Evolutionary conservation across 2,113 vertebrate genomes (phyloP).

Genomic region (Ornithorhynchus anatinus): DNA sequence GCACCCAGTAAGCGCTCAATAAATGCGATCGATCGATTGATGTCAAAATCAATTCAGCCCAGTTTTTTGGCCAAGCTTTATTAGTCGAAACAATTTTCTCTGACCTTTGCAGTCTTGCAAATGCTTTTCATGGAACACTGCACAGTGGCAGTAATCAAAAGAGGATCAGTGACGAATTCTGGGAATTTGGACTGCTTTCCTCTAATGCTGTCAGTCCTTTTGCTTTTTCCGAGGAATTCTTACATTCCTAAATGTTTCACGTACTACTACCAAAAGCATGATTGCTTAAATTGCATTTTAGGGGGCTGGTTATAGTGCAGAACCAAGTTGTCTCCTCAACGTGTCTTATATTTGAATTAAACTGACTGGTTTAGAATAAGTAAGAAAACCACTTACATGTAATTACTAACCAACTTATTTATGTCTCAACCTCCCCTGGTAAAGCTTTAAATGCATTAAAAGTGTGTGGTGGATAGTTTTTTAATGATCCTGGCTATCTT

Average conservation of each 20-base stretch:
- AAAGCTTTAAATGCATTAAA: no score
- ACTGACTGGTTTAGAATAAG: neutral
- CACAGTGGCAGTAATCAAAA: conserved; percentile 20
- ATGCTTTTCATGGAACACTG: neutral
- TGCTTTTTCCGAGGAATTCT: conserved; percentile 4
- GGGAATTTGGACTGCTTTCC: neutral
- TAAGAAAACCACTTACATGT: neutral
- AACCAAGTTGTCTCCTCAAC: no score
- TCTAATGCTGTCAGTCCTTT: neutral
- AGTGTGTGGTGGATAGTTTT: no score
- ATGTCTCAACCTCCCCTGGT: neutral
- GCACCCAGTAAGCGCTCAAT: no score
- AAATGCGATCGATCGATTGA: no score
- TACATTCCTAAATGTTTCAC: conserved; percentile 5
- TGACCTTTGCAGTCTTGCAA: neutral
- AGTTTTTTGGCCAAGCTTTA: neutral
- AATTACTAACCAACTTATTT: neutral
- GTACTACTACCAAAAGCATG: no score
- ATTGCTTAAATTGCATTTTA: no score
- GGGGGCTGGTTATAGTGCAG: no score
- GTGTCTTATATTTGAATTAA: neutral
- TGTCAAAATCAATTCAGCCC: no score
- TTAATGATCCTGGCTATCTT: no score
- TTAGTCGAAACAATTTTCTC: conserved; percentile 40
- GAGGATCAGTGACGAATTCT: neutral